phyloP scores from a whole-genome alignment of 2,888 invertebrate genomes.

The Drepanosiphum platanoidis region DNA sequence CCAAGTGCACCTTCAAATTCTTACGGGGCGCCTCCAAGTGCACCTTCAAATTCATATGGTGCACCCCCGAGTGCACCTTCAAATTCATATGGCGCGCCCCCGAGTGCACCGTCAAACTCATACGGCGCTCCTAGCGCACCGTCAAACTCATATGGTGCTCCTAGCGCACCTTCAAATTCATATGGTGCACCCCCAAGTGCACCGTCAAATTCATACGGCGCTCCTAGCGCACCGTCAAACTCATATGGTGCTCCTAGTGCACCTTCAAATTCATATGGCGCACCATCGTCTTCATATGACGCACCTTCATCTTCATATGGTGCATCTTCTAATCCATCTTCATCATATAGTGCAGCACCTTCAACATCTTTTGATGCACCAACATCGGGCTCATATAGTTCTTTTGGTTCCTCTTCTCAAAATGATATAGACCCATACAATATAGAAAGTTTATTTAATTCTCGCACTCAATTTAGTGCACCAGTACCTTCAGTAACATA shows the following conservation, averaged over 20 bases:
- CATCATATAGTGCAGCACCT: conserved; percentile 50
- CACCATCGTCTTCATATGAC: conserved; percentile 61
- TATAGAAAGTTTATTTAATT: conserved; percentile 33
- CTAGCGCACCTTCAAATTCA: conserved; percentile 66
- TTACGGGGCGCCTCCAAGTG: conserved; percentile 47
- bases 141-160: conserved; percentile 36
- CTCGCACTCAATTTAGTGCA: conserved; percentile 40
- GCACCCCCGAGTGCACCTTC: conserved; percentile 61
- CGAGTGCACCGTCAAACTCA: conserved; percentile 43
- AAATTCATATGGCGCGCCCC: conserved; percentile 62
- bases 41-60: conserved; percentile 66
- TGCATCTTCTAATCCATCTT: conserved; percentile 44
- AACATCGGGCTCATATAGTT: conserved; percentile 57
- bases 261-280: conserved; percentile 66
- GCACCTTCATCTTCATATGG: conserved; percentile 63
- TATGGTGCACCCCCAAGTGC: conserved; percentile 61
- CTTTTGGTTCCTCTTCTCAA: conserved; percentile 63
- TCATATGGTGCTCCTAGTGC: conserved; percentile 53
- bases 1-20: conserved; percentile 39
- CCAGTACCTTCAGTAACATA: conserved; percentile 64
- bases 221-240: conserved; percentile 42
- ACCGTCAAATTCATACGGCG: conserved; percentile 62
- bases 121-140: conserved; percentile 54
- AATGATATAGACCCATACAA: conserved; percentile 51
- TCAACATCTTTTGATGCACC: conserved; percentile 42